A percentile compares a stretch with the other conserved stretches of the same genome.
These are phyloP conservation scores for Drosophila barbarae DNA, from an alignment of 2,888 invertebrate genomes.

Conservation along the genomic window DNA sequence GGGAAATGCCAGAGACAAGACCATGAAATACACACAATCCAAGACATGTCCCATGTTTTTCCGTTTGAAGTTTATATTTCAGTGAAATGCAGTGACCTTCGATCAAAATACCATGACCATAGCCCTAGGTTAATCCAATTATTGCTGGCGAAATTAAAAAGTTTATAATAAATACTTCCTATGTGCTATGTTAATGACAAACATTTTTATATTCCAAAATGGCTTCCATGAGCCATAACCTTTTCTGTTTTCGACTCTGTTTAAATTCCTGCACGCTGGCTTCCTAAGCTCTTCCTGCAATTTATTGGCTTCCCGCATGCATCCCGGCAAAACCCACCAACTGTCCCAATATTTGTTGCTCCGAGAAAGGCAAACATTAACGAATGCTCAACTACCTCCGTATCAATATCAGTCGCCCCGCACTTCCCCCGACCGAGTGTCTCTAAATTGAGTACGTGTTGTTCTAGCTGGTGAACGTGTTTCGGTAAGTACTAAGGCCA, in stretches of 20 bases:
- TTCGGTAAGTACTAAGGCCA: slow-evolving; percentile 65
- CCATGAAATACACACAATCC: slow-evolving; percentile 9
- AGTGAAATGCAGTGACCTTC: slow-evolving; percentile 49
- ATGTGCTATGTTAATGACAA: neutral
- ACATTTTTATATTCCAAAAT: slow-evolving; percentile 12
- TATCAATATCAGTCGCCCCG: slow-evolving; percentile 38
- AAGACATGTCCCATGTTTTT: slow-evolving; percentile 20
- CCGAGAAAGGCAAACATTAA: slow-evolving; percentile 41
- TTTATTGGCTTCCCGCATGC: slow-evolving; percentile 38
- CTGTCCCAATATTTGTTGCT: slow-evolving; percentile 52
- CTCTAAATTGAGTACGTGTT: slow-evolving; percentile 72
- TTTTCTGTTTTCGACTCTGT: slow-evolving; percentile 21
- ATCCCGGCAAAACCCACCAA: slow-evolving; percentile 14
- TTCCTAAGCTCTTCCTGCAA: slow-evolving; percentile 10
- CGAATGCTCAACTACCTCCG: slow-evolving; percentile 39
- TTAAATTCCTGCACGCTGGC: slow-evolving; percentile 27
- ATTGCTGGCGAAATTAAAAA: neutral
- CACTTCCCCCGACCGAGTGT: slow-evolving; percentile 33
- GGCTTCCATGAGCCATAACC: slow-evolving; percentile 34
- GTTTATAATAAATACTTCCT: neutral
- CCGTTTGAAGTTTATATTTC: slow-evolving; percentile 31
- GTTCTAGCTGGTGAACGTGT: slow-evolving; percentile 68
- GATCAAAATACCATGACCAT: neutral
- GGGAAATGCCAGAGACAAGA: slow-evolving; percentile 17
- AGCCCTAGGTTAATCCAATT: neutral